Percentiles rank a stretch among this genome's conserved stretches.
These are phyloP conservation scores for Alethe diademata DNA, from an alignment of 2,113 vertebrate species.

Conservation along the genomic window DNA sequence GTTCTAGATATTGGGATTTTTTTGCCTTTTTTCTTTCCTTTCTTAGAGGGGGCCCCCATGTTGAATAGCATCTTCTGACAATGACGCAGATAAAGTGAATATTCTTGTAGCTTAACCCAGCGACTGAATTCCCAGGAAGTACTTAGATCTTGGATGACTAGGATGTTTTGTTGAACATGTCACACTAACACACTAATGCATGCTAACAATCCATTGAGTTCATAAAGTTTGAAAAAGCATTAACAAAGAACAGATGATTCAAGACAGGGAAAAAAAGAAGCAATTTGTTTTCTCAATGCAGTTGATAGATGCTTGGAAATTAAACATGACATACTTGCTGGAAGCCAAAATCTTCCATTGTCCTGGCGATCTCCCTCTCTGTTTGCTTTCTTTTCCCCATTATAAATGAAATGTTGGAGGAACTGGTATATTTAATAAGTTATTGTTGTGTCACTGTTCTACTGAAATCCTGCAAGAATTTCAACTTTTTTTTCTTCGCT, in stretches of 20 bases:
- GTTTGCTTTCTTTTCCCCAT: background rate
- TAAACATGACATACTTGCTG: background rate
- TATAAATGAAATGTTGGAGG: background rate
- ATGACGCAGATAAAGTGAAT: background rate
- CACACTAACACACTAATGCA: background rate
- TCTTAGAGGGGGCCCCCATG: background rate
- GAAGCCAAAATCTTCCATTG: background rate
- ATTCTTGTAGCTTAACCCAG: background rate
- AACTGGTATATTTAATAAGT: background rate
- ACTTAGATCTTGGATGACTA: background rate
- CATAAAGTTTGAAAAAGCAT: background rate
- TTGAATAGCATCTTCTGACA: background rate
- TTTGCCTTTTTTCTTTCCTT: background rate
- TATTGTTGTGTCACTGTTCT: background rate
- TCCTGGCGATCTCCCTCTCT: background rate
- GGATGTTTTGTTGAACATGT: background rate
- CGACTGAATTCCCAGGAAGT: background rate
- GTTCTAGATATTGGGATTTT: background rate
- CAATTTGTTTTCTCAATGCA: background rate
- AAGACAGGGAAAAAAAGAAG: background rate
- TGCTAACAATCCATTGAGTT: background rate
- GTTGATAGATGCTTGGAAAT: background rate
- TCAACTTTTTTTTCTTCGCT: background rate
- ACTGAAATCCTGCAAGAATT: background rate
- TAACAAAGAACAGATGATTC: background rate